Base-by-base conservation (phyloP, 2,113 vertebrate species). In the Callopanchax toddi region DNA sequence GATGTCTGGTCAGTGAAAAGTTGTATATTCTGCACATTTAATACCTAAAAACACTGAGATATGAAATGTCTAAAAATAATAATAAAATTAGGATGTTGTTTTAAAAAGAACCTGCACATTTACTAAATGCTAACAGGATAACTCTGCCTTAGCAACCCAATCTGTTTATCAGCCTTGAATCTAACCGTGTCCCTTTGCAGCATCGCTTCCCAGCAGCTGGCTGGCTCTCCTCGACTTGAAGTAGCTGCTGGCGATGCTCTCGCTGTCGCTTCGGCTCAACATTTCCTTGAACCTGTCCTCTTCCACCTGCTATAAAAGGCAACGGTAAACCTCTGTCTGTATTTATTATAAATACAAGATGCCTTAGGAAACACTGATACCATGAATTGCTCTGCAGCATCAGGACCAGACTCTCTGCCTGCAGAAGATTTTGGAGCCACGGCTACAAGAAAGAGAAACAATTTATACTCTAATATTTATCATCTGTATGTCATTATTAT, bases 171-270 rank as follows among this genome's bases (percentile, higher is more conserved):
- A 22, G 7, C 6, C 22, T 9, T 20, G 29, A 11, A 29, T 40
- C 83, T 90, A 61, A 93, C 91, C 72, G 8, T 89, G 83, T 70
- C 71, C 92, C 83, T 87, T 90, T 37, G 67, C 42, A 0, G 85
- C 51, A 2, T 93, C 87, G 0, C 56, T 53, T 7, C 83, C 87
- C n/a, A 96, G 92, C 71, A 95, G 90, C 53, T 89, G 91, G 70
- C 71, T 92, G 67, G 92, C 78, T 43, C 94, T 87, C 60, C 86
- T 92, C 6, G 88, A 78, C 68, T 85, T 90, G 76, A 97, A 96
- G 89, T 94, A 96, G 85, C 91, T 95, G 69, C 76, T 95, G 82
- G 95, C 94, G 0, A 93, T 90, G 52, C 91, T 91, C 45, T 95
- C 92, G 2, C 94, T 96, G 81, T 95, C 89, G 0, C 95, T 96